Conservation (phyloP, 2,888 invertebrate genomes). For the Tachystola acroxantha region DNA sequence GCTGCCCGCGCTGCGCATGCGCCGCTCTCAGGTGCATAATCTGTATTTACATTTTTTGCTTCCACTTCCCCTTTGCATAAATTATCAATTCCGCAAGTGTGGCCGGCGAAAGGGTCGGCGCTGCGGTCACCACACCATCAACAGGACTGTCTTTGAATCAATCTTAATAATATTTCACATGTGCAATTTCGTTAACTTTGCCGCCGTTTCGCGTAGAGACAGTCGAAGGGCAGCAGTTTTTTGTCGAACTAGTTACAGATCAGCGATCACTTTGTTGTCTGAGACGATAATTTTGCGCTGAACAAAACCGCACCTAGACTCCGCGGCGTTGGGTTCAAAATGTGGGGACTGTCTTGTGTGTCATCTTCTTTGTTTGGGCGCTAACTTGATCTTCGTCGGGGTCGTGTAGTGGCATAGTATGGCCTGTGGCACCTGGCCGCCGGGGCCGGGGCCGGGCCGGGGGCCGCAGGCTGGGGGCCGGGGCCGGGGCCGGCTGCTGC, state of each 20-base stretch:
- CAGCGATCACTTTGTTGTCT: slow-evolving; percentile 65
- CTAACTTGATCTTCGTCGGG: slow-evolving; percentile 15
- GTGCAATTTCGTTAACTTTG: no score
- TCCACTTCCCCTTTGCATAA: slow-evolving; percentile 75
- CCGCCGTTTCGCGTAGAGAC: slow-evolving; percentile 22
- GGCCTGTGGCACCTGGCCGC: slow-evolving; percentile 58
- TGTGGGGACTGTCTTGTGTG: slow-evolving; percentile 27
- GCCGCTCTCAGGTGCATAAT: slow-evolving; percentile 71
- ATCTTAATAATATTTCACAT: no score
- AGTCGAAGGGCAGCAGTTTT: slow-evolving; percentile 38
- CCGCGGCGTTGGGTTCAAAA: no score
- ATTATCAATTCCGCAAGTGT: slow-evolving; percentile 61
- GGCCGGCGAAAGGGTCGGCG: slow-evolving; percentile 22
- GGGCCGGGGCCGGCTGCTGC: no score
- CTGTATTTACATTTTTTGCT: slow-evolving; percentile 68
- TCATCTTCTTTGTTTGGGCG: slow-evolving; percentile 28
- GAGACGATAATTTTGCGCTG: no score
- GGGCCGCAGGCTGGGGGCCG: slow-evolving; percentile 49
- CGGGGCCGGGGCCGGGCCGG: slow-evolving; percentile 47
- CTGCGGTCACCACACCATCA: no score
- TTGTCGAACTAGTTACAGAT: slow-evolving; percentile 66
- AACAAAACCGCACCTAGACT: no score
- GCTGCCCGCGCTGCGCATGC: slow-evolving; percentile 50
- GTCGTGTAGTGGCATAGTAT: slow-evolving; percentile 18
- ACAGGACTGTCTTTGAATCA: no score